phyloP scores from a whole-genome alignment of 1,140 invertebrate genomes.

The Zophobas morio region DNA sequence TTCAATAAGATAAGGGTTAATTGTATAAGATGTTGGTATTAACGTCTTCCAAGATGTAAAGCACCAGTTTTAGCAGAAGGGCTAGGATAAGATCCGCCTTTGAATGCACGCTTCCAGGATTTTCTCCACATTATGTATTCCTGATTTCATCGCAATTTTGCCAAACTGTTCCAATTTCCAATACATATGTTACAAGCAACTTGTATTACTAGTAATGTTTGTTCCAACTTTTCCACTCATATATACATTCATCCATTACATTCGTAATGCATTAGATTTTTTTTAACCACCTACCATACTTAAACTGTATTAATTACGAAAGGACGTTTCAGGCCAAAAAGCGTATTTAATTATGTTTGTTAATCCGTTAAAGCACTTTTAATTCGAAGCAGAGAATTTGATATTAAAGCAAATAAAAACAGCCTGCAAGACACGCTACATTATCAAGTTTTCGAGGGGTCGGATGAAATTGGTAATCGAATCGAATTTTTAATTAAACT shows the following conservation, averaged over 20 bases:
- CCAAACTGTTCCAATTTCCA: background rate
- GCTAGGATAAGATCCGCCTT: conserved; percentile 25
- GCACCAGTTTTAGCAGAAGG: conserved; percentile 8
- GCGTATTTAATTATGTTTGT: conserved; percentile 2
- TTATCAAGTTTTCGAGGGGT: conserved; percentile 18
- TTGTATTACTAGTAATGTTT: background rate
- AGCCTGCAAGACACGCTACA: background rate
- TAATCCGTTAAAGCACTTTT: background rate
- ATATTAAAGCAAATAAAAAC: conserved; percentile 22
- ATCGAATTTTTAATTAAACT: conserved; percentile 7
- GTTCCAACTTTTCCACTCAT: background rate
- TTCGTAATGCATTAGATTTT: too few relatives aligned
- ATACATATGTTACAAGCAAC: background rate
- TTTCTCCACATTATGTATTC: conserved; percentile 21
- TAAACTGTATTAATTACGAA: background rate
- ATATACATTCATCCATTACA: too few relatives aligned
- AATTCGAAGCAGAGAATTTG: conserved; percentile 9
- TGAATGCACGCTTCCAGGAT: conserved; percentile 18
- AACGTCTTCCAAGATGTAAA: conserved; percentile 1
- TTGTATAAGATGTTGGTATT: conserved; percentile 34
- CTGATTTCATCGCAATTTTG: conserved; percentile 6
- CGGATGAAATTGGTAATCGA: background rate
- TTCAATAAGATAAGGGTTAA: conserved; percentile 40
- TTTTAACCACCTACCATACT: too few relatives aligned
- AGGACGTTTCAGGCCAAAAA: background rate